Evolutionary conservation across 2,113 vertebrate genomes (phyloP), one percentile per base, ranked within the genome.

Genomic region (Martes martes): DNA sequence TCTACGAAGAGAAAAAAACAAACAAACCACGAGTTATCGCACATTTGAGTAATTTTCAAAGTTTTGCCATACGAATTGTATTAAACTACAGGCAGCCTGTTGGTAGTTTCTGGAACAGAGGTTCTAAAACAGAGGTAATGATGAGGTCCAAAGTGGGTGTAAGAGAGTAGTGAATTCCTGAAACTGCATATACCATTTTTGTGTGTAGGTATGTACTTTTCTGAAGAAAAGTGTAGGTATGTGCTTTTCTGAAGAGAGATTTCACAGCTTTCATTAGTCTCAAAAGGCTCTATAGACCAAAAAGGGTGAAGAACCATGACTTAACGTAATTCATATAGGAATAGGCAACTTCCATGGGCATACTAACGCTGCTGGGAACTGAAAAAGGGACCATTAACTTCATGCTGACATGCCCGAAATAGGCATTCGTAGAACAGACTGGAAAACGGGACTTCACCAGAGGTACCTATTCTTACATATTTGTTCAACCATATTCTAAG

Each of bases 1-100:
- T 99, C 99, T 99, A 98, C 14, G 78, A 28, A 96, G 94, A 98
- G 81, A 59, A 19, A 26, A 89, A 88, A 28, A 67, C 7, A 7
- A 61, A 26, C 24, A 65, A 39, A 19, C 23, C 89, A 57, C 1
- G 0, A 8, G 18, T 96, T 83, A 97, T 79, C 94, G n/a, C 9
- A 57, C 6, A 52, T 61, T 92, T 76, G 33, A 81, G 24, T 21
- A 78, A 73, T 39, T 93, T 92, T 59, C 5, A 21, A 89, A 28
- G 23, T 24, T 90, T 14, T 78, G 11, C 15, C 63, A 74, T 1
- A 65, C 11, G 31, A 81, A 42, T 16, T 90, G 50, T 61, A 97
- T 80, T 71, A 73, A 59, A 87, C 21, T 80, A 0, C 8, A 89
- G 24, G 31, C 76, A 15, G 42, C 42, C 23, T 88, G 55, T 1